Percentiles rank a stretch among this genome's conserved stretches.
Evolutionary conservation across 37 sponge, comb jelly and placozoan species (phyloP).

Genomic region (Halisarca cf. caerulea): DNA sequence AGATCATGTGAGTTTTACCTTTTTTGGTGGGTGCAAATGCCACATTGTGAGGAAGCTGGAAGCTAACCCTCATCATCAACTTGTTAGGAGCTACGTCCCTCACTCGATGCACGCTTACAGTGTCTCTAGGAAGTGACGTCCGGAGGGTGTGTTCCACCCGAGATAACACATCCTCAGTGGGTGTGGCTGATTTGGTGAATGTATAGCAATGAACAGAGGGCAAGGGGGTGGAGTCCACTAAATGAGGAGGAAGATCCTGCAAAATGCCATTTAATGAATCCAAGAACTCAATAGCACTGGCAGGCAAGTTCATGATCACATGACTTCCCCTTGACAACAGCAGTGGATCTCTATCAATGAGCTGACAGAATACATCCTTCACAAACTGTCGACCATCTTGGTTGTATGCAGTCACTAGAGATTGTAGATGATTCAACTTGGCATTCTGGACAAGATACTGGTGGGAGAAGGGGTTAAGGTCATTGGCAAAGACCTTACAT

Average conservation of each 20-base stretch:
- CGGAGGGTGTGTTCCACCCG: constrained; percentile 46
- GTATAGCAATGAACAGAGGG: constrained; percentile 87
- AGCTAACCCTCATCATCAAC: constrained; percentile 75
- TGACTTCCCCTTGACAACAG: constrained; percentile 25
- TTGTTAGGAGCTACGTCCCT: constrained; percentile 83
- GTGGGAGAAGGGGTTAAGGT: constrained; percentile 89
- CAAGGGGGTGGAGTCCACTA: constrained; percentile 7
- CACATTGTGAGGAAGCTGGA: constrained; percentile 60
- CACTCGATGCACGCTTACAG: constrained; percentile 41
- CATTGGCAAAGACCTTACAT: constrained; percentile 91
- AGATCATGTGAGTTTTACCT: no score
- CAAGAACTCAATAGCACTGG: constrained; percentile 77
- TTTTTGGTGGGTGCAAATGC: constrained; percentile 16
- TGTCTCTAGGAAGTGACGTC: constrained; percentile 12
- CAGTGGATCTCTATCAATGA: constrained; percentile 1
- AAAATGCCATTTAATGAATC: constrained; percentile 44
- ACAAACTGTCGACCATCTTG: constrained; percentile 92
- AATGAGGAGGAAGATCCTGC: constrained; percentile 22
- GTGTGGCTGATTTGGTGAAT: constrained; percentile 57
- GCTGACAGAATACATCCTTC: constrained; percentile 26
- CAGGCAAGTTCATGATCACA: constrained; percentile 92
- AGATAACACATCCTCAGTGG: constrained; percentile 44
- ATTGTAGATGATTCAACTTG: constrained; percentile 61
- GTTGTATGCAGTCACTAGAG: constrained; percentile 57
- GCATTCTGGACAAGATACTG: constrained; percentile 70